These are phyloP conservation scores for Columba guinea DNA, from an alignment of 2,797 vertebrate species.

Conservation along the genomic window DNA sequence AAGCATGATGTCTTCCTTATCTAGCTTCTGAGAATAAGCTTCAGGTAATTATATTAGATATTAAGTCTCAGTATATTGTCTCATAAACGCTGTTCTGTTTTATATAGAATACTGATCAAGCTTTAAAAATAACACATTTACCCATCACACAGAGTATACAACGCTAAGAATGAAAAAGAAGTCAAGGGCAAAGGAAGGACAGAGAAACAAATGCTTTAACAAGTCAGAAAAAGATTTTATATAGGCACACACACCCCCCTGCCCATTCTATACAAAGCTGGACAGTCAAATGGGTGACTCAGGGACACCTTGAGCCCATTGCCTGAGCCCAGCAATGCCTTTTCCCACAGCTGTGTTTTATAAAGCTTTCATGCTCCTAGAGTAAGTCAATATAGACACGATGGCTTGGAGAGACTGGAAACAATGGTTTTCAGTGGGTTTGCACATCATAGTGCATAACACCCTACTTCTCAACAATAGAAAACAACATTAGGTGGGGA, in stretches of 20 bases:
- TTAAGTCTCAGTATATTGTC: background rate
- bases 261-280: background rate
- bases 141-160: background rate
- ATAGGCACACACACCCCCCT: rapidly evolving
- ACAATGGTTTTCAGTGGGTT: background rate
- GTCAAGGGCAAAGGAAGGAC: background rate
- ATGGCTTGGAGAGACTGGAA: background rate
- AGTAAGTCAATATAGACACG: background rate
- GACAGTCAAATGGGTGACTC: background rate
- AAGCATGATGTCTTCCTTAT: background rate
- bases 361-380: background rate
- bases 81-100: background rate
- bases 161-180: background rate
- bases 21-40: background rate
- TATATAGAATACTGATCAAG: background rate
- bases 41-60: background rate
- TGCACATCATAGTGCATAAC: background rate
- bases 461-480: background rate
- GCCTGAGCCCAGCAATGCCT: rapidly evolving
- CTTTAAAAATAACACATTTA: background rate
- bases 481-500: background rate
- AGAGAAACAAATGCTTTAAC: background rate
- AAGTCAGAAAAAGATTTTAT: rapidly evolving
- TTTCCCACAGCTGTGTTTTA: background rate
- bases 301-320: rapidly evolving